phyloP scores from a whole-genome alignment of 2,797 vertebrate genomes.

The Morus bassanus region DNA sequence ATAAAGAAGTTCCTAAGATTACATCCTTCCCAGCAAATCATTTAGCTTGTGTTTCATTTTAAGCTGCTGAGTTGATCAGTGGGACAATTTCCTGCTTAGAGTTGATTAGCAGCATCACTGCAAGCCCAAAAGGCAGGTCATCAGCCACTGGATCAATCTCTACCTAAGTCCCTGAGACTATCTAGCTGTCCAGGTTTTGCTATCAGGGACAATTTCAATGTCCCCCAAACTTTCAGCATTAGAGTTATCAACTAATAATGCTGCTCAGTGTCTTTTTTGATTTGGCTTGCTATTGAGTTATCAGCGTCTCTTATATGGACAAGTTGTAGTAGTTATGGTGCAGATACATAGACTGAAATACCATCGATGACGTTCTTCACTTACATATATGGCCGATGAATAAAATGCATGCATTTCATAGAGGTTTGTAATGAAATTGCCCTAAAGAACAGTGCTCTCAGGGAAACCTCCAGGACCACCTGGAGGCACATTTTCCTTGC shows the following conservation, averaged over 20 bases:
- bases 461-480: background rate
- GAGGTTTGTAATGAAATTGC: background rate
- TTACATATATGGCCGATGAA: background rate
- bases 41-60: background rate
- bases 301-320: background rate
- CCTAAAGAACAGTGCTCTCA: background rate
- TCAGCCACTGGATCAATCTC: background rate
- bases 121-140: background rate
- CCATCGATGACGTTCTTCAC: background rate
- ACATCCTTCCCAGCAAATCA: background rate
- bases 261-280: background rate
- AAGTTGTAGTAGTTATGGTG: background rate
- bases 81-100: background rate
- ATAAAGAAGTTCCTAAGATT: background rate
- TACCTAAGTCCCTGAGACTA: background rate
- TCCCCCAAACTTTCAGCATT: background rate
- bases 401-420: slow-evolving; percentile 5
- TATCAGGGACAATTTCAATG: background rate
- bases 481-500: background rate
- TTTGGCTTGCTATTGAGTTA: background rate
- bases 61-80: background rate
- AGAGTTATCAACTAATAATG: background rate
- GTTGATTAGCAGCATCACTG: background rate
- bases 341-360: background rate
- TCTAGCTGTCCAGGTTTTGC: background rate